Base-by-base conservation (phyloP, 2,113 vertebrate species). In the Scophthalmus maximus region DNA sequence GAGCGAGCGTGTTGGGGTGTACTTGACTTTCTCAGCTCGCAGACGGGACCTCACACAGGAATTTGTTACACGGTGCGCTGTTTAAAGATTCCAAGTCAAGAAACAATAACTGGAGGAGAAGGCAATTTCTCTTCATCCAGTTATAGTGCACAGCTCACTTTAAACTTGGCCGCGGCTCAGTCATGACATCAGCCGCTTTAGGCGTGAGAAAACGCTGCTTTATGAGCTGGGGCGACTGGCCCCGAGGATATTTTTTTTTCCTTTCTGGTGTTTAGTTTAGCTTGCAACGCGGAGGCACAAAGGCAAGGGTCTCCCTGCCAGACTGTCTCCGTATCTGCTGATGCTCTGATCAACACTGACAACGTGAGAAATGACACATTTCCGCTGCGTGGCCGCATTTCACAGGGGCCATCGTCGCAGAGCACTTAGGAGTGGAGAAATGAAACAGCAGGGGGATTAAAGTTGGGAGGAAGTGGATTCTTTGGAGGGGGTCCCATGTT, bases 171-270 rank as follows among this genome's bases (percentile, higher is more conserved):
- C 20, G 1, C 6, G 18, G 52, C 60, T 68, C 68, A 81, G 79
- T 64, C 76, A 87, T 93, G 86, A 93, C 91, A 89, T 93, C 93
- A 93, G 85, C 87, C 8, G 42, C 75, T 87, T 71, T 46, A 86
- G 83, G 90, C 89, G 87, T 93, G 91, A 93, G 93, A 93, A 93
- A 91, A 82, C 42, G 55, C 67, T 84, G 81, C 83, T 87, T 84
- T 84, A 83, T 78, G 86, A 85, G 88, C 79, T 17, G 40, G 78
- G 87, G 75, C 68, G 75, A 83, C 62, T 29, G 26, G 53, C 75
- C 78, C 76, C n/a, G 42, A 46, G 4, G 27, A 27, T 68, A 73
- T 69, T 32, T 72, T n/a, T 62, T 25, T 8, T 17, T 15, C 4
- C 36, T 47, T 50, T 23, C 10, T 15, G 40, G 65, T 79, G 82